Base-by-base conservation (phyloP, 1,140 invertebrate species). In the Alviniconcha marisindica region DNA sequence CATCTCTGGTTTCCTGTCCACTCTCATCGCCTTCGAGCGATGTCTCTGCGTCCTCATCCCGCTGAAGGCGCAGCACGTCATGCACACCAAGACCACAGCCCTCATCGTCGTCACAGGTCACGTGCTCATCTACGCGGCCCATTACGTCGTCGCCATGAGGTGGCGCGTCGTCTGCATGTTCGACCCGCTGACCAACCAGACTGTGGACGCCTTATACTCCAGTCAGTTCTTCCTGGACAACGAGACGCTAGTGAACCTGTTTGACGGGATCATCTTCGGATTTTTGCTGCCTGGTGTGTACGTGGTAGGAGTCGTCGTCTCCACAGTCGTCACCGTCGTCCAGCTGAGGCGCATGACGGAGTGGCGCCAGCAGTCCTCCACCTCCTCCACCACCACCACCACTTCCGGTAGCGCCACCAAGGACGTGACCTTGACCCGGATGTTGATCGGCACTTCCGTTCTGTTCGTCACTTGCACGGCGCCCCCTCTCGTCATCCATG, bases 1-100 rank as follows among this genome's bases (percentile, higher is more conserved):
- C 40, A 77, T 82, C n/a, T 63, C 80, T n/a, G 74, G 71, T 24
- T 66, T 79, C 42, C 40, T 84, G 56, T 81, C 80, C 4, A 54
- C 63, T 18, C 66, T 84, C 60, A 84, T 84, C 40, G 79, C 83
- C 2, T 54, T 77, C 38, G 78, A 81, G 79, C 74, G 79, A n/a
- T 79, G 69, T 42, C 69, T 84, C 15, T 84, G 83, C 36, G 66
- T 84, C 40, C 77, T 54, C 33, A 28, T 48, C n/a, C 78, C 80
- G 5, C 42, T 81, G 0, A 76, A 77, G 15, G 63, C 60, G 0
- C 79, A 77, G n/a, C 15, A 4, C 18, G 66, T 81, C 24, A 48
- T 81, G 12, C 73, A 36, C 7, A 79, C 54, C 21, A 66, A 42
- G 28, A 77, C 78, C 36, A 66, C 60, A 2, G 36, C 60, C n/a